Evolutionary conservation across 1,140 invertebrate species (phyloP).

Genomic region (Chrysoperla carnea): DNA sequence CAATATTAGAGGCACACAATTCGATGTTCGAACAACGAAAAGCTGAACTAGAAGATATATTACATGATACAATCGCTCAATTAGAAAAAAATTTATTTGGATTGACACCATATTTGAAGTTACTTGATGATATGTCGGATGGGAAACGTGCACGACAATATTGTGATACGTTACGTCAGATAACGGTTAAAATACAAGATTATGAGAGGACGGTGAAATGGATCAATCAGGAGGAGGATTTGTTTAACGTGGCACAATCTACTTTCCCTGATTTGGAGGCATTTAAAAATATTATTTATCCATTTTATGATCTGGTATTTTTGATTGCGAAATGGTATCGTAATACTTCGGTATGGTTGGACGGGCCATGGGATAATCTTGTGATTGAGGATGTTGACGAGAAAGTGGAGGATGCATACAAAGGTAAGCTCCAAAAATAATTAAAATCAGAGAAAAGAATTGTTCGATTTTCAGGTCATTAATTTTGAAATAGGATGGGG

Average conservation of each 20-base stretch:
- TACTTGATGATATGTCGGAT: constrained; percentile 53
- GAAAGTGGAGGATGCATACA: constrained; percentile 36
- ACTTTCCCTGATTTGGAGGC: constrained; percentile 58
- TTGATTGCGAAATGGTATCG: constrained; percentile 55
- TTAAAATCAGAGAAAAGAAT: no score
- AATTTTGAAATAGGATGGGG: no score
- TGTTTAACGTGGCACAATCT: constrained; percentile 63
- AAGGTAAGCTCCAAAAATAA: no score
- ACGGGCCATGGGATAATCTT: constrained; percentile 76
- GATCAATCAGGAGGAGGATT: constrained; percentile 78
- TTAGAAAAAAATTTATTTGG: constrained; percentile 50
- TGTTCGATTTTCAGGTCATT: no score
- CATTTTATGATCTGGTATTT: constrained; percentile 45
- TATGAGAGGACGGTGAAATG: constrained; percentile 55
- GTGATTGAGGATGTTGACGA: constrained; percentile 51
- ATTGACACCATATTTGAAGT: constrained; percentile 43
- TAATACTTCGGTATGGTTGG: constrained; percentile 71
- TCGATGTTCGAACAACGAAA: constrained; percentile 60
- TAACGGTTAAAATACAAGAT: constrained; percentile 53
- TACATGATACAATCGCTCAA: constrained; percentile 45
- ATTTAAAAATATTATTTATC: constrained; percentile 44
- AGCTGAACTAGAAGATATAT: constrained; percentile 58
- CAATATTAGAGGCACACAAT: constrained; percentile 51
- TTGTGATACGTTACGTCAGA: constrained; percentile 47
- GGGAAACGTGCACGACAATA: constrained; percentile 40